phyloP scores from a whole-genome alignment of 2,888 invertebrate genomes.

The Pegoplata infirma region DNA sequence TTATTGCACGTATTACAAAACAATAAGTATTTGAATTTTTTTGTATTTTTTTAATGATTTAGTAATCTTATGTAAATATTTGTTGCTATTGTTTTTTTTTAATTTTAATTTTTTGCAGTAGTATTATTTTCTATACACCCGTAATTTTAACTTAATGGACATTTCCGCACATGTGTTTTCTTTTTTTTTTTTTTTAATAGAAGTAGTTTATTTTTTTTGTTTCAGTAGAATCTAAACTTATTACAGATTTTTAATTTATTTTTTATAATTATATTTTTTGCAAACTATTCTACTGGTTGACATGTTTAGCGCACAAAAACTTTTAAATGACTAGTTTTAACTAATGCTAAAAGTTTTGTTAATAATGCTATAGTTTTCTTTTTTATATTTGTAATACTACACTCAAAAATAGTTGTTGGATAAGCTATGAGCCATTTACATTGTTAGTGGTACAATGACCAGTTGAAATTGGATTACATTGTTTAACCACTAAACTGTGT shows the following conservation, averaged over 20 bases:
- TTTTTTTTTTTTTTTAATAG: not conserved
- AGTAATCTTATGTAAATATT: conserved; percentile 39
- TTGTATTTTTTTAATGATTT: conserved; percentile 5
- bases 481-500: no score
- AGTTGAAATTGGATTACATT: no score
- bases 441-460: no score
- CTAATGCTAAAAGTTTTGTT: conserved; percentile 8
- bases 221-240: not conserved
- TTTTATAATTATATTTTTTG: not conserved
- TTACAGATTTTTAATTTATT: conserved; percentile 3
- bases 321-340: conserved; percentile 37
- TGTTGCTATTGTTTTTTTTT: not conserved
- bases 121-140: not conserved
- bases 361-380: conserved; percentile 14
- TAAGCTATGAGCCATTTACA: no score
- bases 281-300: conserved; percentile 1
- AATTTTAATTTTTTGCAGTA: no score
- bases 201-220: not conserved
- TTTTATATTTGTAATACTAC: not conserved
- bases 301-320: conserved; percentile 43
- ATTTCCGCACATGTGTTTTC: not conserved
- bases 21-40: not conserved
- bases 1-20: not conserved
- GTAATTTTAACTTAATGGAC: not conserved
- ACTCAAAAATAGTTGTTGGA: not conserved